Percentiles rank a stretch among this genome's conserved stretches.
These are phyloP conservation scores for Ooceraea biroi DNA, from an alignment of 1,140 invertebrate species.

Conservation along the genomic window DNA sequence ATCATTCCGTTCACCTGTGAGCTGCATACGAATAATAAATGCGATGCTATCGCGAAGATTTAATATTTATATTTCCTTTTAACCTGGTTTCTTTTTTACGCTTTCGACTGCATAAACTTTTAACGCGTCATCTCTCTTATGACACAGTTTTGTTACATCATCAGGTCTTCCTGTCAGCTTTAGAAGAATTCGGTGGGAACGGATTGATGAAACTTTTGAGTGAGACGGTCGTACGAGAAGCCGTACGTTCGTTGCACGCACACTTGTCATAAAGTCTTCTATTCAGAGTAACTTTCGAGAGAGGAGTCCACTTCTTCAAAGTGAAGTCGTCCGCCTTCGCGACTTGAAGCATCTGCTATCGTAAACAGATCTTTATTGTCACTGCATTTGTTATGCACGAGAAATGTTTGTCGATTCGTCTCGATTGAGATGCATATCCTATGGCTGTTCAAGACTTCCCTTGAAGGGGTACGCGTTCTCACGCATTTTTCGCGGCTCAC, in stretches of 20 bases:
- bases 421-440: conserved; percentile 23
- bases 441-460: neutral
- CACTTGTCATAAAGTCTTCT: conserved; percentile 51
- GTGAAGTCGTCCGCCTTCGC: conserved; percentile 26
- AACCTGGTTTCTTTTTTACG: too few species aligned
- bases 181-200: conserved; percentile 15
- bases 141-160: neutral
- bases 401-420: conserved; percentile 37
- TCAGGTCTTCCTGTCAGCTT: neutral
- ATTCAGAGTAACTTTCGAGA: conserved; percentile 51
- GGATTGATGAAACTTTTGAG: conserved; percentile 2
- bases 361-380: conserved; percentile 51
- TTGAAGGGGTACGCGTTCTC: neutral
- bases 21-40: conserved; percentile 2
- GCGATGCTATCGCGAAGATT: neutral
- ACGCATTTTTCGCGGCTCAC: too few species aligned
- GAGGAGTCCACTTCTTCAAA: conserved; percentile 12
- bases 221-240: conserved; percentile 6
- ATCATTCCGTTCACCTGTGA: neutral
- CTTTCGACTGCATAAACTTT: neutral
- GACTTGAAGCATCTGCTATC: conserved; percentile 30
- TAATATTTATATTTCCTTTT: neutral
- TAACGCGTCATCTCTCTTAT: neutral
- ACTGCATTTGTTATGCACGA: conserved; percentile 47
- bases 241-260: neutral